These are phyloP conservation scores for Gouania willdenowi DNA, from an alignment of 2,797 vertebrate species.

Conservation along the genomic window DNA sequence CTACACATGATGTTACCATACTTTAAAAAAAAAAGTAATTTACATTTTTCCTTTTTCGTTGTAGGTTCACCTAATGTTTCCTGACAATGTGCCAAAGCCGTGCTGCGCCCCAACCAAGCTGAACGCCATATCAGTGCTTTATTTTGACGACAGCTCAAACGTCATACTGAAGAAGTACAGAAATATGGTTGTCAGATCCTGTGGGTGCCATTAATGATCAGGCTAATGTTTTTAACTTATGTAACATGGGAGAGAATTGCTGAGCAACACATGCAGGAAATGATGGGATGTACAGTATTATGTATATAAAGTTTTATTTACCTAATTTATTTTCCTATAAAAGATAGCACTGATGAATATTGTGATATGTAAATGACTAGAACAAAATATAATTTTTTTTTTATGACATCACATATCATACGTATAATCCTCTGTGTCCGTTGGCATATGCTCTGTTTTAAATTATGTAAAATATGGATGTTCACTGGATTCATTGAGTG, in stretches of 20 bases:
- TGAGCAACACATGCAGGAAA: conserved; percentile 74
- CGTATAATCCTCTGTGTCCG: conserved; percentile 51
- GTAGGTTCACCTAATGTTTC: conserved; percentile 99
- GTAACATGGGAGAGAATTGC: conserved; percentile 48
- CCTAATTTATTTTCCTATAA: conserved; percentile 88
- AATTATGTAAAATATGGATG: conserved; percentile 38
- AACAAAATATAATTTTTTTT: conserved; percentile 43
- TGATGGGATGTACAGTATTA: conserved; percentile 90
- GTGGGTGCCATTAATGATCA: conserved; percentile 89
- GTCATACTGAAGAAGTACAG: conserved; percentile 99
- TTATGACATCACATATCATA: conserved; percentile 33
- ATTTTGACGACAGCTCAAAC: conserved; percentile 99
- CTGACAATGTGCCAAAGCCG: conserved; percentile 97
- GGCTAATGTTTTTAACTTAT: conserved; percentile 49
- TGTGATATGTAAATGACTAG: conserved; percentile 67
- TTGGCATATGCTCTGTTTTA: conserved; percentile 62
- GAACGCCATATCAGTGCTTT: conserved; percentile 98
- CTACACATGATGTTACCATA: conserved; percentile 4
- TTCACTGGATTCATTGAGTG: conserved; percentile 58
- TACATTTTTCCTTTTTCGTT: conserved; percentile 30
- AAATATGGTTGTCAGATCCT: conserved; percentile 98
- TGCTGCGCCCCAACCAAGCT: conserved; percentile 98
- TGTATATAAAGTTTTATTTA: conserved; percentile 89
- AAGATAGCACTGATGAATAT: conserved; percentile 72
- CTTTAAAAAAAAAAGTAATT: conserved; percentile 21